Evolutionary conservation across 2,888 invertebrate species (phyloP).

Genomic region (Chrysolina haemoptera): DNA sequence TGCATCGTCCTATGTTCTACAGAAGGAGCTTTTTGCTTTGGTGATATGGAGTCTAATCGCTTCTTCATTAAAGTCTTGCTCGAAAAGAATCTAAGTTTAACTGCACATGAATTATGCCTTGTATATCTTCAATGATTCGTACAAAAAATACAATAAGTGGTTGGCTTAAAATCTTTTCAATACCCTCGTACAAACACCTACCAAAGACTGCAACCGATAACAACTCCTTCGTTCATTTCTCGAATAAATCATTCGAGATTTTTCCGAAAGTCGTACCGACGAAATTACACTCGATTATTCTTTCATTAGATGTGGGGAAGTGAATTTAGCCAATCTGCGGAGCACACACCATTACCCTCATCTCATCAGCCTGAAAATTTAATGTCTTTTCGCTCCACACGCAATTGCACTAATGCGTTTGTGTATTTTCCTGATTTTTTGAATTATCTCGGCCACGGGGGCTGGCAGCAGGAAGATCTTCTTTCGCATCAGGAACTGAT

Average conservation of each 20-base stretch:
- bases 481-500: slow-evolving; percentile 6
- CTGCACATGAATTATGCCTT: too few species aligned
- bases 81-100: too few species aligned
- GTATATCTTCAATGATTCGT: too few species aligned
- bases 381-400: slow-evolving; percentile 67
- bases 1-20: too few species aligned
- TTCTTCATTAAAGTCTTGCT: too few species aligned
- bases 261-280: slow-evolving; percentile 20
- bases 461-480: slow-evolving; percentile 2
- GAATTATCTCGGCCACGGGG: slow-evolving; percentile 41
- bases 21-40: too few species aligned
- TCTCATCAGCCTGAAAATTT: slow-evolving; percentile 68
- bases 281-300: slow-evolving; percentile 54
- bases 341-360: slow-evolving; percentile 68
- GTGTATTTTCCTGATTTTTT: slow-evolving; percentile 62
- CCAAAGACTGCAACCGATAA: not conserved
- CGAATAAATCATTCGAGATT: slow-evolving; percentile 16
- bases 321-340: slow-evolving; percentile 67
- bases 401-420: slow-evolving; percentile 68
- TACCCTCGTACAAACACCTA: not conserved
- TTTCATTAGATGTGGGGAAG: slow-evolving; percentile 62
- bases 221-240: not conserved
- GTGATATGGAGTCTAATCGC: too few species aligned
- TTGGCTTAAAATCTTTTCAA: too few species aligned
- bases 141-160: too few species aligned